Evolutionary conservation across 2,888 invertebrate genomes (phyloP).

Genomic region (Eupithecia dodoneata): DNA sequence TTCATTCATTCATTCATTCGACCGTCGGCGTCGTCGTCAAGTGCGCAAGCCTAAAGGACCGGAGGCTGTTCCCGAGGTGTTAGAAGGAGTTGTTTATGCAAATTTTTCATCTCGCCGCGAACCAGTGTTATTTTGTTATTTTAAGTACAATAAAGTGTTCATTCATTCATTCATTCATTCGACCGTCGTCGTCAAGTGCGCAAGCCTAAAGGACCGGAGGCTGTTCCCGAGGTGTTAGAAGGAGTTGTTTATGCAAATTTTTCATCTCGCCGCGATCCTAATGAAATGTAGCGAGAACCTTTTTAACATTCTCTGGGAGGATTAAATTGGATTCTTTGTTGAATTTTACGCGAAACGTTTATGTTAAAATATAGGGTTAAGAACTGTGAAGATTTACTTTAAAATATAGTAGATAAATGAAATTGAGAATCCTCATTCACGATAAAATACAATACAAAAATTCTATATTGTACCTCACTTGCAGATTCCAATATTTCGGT

Average conservation of each 20-base stretch:
- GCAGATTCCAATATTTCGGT: no score
- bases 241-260: slow-evolving; percentile 48
- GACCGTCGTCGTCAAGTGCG: background rate
- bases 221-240: slow-evolving; percentile 29
- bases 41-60: no score
- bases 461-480: no score
- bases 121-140: no score
- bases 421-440: background rate
- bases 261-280: slow-evolving; percentile 36
- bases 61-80: no score
- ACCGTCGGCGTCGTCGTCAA: no score
- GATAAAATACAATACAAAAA: no score
- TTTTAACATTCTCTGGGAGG: slow-evolving; percentile 11
- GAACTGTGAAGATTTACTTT: background rate
- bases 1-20: no score
- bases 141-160: no score
- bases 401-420: background rate
- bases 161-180: no score
- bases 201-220: slow-evolving; percentile 29
- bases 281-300: slow-evolving; percentile 18
- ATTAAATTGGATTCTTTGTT: slow-evolving; percentile 13
- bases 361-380: slow-evolving; percentile 5
- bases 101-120: no score
- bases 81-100: no score
- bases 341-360: slow-evolving; percentile 13